Evolutionary conservation across 2,888 invertebrate species (phyloP).

Genomic region (Exephanes ischioxanthus): DNA sequence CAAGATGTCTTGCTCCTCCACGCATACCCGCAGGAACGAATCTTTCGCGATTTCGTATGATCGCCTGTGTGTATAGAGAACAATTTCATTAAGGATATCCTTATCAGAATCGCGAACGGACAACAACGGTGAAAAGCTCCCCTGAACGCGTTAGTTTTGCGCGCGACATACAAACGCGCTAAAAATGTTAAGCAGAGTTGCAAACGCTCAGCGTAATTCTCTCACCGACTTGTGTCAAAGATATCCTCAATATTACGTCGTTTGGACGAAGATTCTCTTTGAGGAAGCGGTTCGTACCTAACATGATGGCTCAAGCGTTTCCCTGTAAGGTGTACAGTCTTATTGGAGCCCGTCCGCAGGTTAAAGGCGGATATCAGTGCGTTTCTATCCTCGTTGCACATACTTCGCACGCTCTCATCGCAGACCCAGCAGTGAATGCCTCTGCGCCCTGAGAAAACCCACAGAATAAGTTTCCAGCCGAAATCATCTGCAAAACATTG

Average conservation of each 20-base stretch:
- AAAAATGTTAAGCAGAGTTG: neutral
- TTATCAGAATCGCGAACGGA: neutral
- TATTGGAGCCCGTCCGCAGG: neutral
- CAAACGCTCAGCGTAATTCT: neutral
- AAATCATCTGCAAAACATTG: constrained; percentile 90
- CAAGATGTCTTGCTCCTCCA: constrained; percentile 34
- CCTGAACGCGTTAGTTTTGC: neutral
- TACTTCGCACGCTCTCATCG: constrained; percentile 92
- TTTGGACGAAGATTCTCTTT: too few species aligned
- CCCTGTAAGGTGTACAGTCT: neutral
- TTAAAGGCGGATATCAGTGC: neutral
- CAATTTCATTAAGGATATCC: neutral
- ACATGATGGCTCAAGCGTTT: constrained; percentile 9
- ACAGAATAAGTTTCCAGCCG: constrained; percentile 95
- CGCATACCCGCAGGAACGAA: constrained; percentile 11
- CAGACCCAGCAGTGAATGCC: constrained; percentile 99
- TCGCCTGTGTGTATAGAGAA: neutral
- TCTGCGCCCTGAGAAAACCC: constrained; percentile 98
- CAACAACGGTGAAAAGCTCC: neutral
- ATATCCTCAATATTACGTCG: neutral
- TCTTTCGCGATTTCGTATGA: constrained; percentile 14
- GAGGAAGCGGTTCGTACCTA: neutral
- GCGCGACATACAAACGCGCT: too few species aligned
- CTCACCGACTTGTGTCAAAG: neutral
- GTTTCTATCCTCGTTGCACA: constrained; percentile 86